These are phyloP conservation scores for Neodiprion pinetum DNA, from an alignment of 1,140 invertebrate species.

Conservation along the genomic window DNA sequence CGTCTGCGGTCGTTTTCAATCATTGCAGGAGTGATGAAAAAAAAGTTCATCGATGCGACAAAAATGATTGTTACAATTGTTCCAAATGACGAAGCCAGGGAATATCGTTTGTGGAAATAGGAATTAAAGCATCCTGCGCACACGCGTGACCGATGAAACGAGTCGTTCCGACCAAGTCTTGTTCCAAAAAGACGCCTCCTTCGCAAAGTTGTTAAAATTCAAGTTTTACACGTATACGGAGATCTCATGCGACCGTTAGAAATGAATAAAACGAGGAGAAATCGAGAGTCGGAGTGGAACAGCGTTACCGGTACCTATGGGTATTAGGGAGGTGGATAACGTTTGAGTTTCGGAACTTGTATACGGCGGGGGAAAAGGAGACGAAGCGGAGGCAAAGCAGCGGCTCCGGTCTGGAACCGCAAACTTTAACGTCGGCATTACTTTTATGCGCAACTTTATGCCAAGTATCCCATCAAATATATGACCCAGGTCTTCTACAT, in stretches of 20 bases:
- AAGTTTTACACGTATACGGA: conserved; percentile 14
- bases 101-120: too few species aligned
- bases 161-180: conserved; percentile 28
- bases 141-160: conserved; percentile 25
- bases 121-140: too few species aligned
- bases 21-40: too few species aligned
- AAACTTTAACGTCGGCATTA: conserved; percentile 63
- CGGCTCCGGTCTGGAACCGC: conserved; percentile 54
- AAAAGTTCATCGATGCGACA: too few species aligned
- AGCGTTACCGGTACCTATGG: too few species aligned
- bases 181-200: not conserved
- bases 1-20: too few species aligned
- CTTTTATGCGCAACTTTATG: conserved; percentile 63
- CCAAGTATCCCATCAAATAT: conserved; percentile 64
- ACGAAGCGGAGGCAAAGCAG: conserved; percentile 31
- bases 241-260: not conserved
- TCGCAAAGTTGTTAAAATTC: too few species aligned
- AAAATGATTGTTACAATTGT: too few species aligned
- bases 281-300: conserved; percentile 24
- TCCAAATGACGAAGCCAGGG: too few species aligned
- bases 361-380: conserved; percentile 10
- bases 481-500: conserved; percentile 48
- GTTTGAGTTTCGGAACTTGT: not conserved
- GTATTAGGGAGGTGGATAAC: not conserved
- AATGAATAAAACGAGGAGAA: conserved; percentile 17